phyloP scores from a whole-genome alignment of 53 echinoderm and acorn worm species.

The Astropecten irregularis region DNA sequence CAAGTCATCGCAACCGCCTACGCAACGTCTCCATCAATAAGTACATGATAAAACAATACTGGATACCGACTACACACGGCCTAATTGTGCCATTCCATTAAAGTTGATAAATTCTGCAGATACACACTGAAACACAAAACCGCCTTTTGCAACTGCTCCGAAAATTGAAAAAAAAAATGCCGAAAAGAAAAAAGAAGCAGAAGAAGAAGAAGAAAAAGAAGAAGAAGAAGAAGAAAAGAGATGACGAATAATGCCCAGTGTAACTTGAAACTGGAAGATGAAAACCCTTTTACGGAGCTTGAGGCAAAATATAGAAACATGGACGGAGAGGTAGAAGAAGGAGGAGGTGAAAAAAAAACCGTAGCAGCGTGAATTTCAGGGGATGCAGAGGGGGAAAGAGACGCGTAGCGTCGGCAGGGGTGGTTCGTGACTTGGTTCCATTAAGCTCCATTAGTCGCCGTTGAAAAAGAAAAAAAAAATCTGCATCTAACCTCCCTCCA shows the following conservation, averaged over 20 bases:
- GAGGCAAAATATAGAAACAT: conserved; percentile 36
- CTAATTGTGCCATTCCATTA: conserved; percentile 47
- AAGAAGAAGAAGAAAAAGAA: background rate
- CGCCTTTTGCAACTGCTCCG: background rate
- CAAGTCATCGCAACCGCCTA: background rate
- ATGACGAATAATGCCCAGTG: conserved; percentile 49
- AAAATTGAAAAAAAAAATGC: conserved; percentile 34
- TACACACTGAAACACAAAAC: conserved; percentile 45
- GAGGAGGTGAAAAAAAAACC: background rate
- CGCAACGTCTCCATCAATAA: background rate
- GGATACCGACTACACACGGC: background rate
- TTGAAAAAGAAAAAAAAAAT: conserved; percentile 25
- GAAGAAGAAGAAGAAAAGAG: background rate
- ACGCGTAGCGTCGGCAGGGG: conserved; percentile 8
- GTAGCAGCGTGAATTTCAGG: conserved; percentile 15
- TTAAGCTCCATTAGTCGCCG: conserved; percentile 49
- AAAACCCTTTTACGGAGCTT: conserved; percentile 47
- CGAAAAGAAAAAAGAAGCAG: too few relatives aligned
- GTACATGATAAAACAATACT: background rate
- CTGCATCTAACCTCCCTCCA: conserved; percentile 34
- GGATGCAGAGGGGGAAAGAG: conserved; percentile 35
- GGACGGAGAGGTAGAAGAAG: background rate
- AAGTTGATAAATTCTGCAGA: conserved; percentile 50
- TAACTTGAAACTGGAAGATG: conserved; percentile 48
- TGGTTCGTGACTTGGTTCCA: conserved; percentile 55